These are phyloP conservation scores for Pteromalus puparum DNA, from an alignment of 1,140 invertebrate genomes.

Conservation along the genomic window DNA sequence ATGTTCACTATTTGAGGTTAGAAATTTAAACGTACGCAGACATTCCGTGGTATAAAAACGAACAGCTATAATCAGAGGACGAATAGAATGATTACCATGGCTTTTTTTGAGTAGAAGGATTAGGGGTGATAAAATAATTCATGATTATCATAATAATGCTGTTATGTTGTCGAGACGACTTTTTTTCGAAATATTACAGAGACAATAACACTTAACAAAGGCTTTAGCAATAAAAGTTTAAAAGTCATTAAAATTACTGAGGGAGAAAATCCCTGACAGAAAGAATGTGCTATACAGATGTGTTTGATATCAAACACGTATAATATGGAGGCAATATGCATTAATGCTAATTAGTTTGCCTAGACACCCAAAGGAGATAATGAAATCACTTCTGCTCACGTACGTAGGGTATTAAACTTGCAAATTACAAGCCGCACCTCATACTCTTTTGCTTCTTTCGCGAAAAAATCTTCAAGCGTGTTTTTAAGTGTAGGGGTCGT, in stretches of 20 bases:
- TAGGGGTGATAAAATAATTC: too few relatives aligned
- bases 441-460: not conserved
- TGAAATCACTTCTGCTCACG: conserved; percentile 18
- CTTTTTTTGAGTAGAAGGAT: too few relatives aligned
- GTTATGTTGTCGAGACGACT: too few relatives aligned
- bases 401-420: conserved; percentile 12
- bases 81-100: too few relatives aligned
- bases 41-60: too few relatives aligned
- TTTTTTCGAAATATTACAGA: too few relatives aligned
- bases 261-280: not conserved
- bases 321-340: not conserved
- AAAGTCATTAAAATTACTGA: not conserved
- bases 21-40: too few relatives aligned
- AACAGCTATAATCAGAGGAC: too few relatives aligned
- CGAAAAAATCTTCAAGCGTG: not conserved
- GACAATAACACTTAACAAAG: too few relatives aligned
- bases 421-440: not conserved
- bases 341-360: conserved; percentile 30
- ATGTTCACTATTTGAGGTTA: too few relatives aligned
- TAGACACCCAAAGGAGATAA: not conserved
- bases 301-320: not conserved
- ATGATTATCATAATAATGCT: too few relatives aligned
- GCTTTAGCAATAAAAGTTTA: too few relatives aligned
- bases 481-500: not conserved
- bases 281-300: not conserved